Evolutionary conservation across 2,113 vertebrate species (phyloP), one percentile per base, ranked within the genome.

Genomic region (Elanus axillaris): DNA sequence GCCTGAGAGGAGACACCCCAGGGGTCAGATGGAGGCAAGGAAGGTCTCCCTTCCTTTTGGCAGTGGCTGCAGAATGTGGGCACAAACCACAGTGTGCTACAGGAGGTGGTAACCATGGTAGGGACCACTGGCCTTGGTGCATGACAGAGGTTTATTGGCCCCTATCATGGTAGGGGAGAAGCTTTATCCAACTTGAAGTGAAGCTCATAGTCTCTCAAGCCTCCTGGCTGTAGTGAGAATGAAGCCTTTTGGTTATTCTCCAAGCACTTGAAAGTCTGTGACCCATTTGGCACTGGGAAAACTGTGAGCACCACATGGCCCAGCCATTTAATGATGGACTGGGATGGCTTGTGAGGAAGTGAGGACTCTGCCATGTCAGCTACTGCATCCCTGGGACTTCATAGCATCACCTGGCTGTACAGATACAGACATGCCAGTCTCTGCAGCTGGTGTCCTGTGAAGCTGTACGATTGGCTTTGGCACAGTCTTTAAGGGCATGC

Each of bases 391-490:
- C 42, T 40, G 53, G 32, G 36, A 26, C 45, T n/a, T 84, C 36
- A 2, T 0, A 48, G 43, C 50, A 53, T 58, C 56, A 6, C 31
- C 34, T 26, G 26, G 17, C 42, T 36, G 20, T 6, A 16, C 34
- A 14, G 34, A 13, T 10, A 25, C 48, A 45, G 52, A 10, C 80
- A 21, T 69, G 23, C 71, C 8, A 3, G 38, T 21, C 27, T 34
- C 55, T 52, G 53, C 62, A 68, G 50, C 43, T 38, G 50, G 50
- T 29, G 82, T 15, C 64, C 27, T 3, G n/a, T 23, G 36, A 40
- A 36, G 64, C 2, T 34, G 38, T 31, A 15, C 1, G 0, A 4
- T 4, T 1, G 5, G 21, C 31, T 38, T 7, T 67, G 78, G 42
- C 47, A 7, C 53, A 11, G 1, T 23, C 53, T 53, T 25, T 16